Conservation (phyloP, 2,797 vertebrate genomes). For the Brotula barbata region DNA sequence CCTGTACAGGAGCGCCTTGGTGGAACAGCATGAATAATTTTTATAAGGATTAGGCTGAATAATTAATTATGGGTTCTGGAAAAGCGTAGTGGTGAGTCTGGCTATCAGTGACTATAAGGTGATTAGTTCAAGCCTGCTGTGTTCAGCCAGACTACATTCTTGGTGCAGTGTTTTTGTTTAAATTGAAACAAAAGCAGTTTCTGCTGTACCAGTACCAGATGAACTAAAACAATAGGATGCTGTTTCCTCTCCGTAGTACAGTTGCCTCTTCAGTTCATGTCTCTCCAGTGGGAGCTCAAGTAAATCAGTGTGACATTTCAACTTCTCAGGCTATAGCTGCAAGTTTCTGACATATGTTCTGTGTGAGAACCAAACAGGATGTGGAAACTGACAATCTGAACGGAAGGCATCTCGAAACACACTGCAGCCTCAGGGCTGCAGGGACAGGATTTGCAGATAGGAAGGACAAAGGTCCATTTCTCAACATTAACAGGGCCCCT, state of each 20-base stretch:
- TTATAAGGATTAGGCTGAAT: constrained; percentile 66
- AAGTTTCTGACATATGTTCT: constrained; percentile 36
- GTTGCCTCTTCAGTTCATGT: constrained; percentile 14
- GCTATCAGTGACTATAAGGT: constrained; percentile 61
- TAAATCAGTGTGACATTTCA: constrained; percentile 27
- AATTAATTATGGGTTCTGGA: constrained; percentile 60
- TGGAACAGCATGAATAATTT: constrained; percentile 72
- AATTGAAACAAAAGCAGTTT: constrained; percentile 48
- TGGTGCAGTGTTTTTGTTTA: constrained; percentile 45
- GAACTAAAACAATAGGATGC: constrained; percentile 34
- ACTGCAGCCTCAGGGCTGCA: constrained; percentile 14
- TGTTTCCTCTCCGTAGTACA: constrained; percentile 6
- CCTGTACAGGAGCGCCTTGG: constrained; percentile 51
- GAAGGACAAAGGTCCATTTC: constrained; percentile 45
- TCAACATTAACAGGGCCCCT: constrained; percentile 21
- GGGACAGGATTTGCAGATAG: constrained; percentile 47
- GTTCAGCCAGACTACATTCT: constrained; percentile 45
- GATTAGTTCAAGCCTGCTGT: constrained; percentile 58
- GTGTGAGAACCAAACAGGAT: constrained; percentile 35
- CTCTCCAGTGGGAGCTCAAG: constrained; percentile 25
- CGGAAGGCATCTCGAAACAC: constrained; percentile 38
- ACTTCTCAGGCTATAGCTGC: constrained; percentile 15
- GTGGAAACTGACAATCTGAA: constrained; percentile 28
- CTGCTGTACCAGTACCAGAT: constrained; percentile 25
- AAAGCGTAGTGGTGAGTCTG: constrained; percentile 57